Evolutionary conservation across 2,888 invertebrate genomes (phyloP), one percentile per base, ranked within the genome.

Genomic region (Zaprionus lineosus): DNA sequence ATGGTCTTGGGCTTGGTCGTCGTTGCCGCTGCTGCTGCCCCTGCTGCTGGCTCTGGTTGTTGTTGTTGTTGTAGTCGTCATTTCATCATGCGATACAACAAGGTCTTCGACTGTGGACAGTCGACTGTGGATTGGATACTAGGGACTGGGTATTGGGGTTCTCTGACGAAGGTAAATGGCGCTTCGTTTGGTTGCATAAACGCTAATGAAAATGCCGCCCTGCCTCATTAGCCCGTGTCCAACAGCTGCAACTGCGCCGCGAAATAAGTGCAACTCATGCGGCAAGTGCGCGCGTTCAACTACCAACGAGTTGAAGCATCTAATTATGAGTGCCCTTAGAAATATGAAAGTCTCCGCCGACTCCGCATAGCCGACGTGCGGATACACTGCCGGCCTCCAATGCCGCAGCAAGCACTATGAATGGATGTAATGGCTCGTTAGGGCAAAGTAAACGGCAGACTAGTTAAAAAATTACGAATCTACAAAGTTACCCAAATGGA

Each of bases 211-310:
- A 74, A 71, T 78, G 68, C 75, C 26, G 58, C 37, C 19, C 16
- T 33, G 73, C 55, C 64, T 79, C 84, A 83, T 77, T 83, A 79
- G 79, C 76, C 50, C 59, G 48, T 55, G 36, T 37, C 40, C 59
- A 69, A 53, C 33, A 57, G 59, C 63, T 46, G 53, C 50, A 59
- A 34, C 51, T 58, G 63, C 50, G 61, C 41, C 60, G 39, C 44
- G 46, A 44, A 78, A 63, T 67, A 71, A 75, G 68, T 74, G 79
- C 83, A 82, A 76, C 56, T 82, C 83, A 76, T 74, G 67, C 39
- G 59, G 60, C 74, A 76, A 78, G 67, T 77, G 69, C 24, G 43
- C 24, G 28, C 31, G 29, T 15, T 3, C 41, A 37, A 21, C 59
- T 37, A 29, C 44, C 19, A 21, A 11, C 29, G 8, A 18, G n/a